Percentiles rank a stretch among this genome's conserved stretches.
These are phyloP conservation scores for Paracanthobrama guichenoti DNA, from an alignment of 2,113 vertebrate genomes.

Conservation along the genomic window DNA sequence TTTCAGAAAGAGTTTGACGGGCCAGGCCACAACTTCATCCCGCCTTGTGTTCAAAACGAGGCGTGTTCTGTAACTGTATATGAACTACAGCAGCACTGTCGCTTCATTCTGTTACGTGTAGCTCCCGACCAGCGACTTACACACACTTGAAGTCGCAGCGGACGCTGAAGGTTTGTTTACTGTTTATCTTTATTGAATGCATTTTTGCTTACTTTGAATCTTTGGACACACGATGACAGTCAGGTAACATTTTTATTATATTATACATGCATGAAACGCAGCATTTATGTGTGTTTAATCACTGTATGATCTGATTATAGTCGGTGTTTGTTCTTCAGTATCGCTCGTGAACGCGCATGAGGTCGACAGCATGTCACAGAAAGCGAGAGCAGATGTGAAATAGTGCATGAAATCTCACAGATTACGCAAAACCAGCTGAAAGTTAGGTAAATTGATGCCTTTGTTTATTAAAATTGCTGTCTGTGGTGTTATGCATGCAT, in stretches of 20 bases:
- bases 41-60: neutral
- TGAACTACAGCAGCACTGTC: neutral
- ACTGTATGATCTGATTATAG: neutral
- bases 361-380: neutral
- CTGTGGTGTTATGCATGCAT: no score
- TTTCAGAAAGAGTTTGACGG: neutral
- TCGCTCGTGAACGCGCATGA: neutral
- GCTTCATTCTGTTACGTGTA: neutral
- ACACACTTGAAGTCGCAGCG: neutral
- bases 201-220: neutral
- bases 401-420: neutral
- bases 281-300: neutral
- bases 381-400: neutral
- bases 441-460: neutral
- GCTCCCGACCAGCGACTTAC: neutral
- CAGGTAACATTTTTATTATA: neutral
- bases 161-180: conserved; percentile 23
- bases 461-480: neutral
- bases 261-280: neutral
- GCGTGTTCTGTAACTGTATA: neutral
- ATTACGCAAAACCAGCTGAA: neutral
- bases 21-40: neutral
- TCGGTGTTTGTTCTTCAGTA: neutral
- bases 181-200: neutral
- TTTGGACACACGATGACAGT: no score